phyloP scores from a whole-genome alignment of 2,888 invertebrate genomes.

The Drosophila falleni region DNA sequence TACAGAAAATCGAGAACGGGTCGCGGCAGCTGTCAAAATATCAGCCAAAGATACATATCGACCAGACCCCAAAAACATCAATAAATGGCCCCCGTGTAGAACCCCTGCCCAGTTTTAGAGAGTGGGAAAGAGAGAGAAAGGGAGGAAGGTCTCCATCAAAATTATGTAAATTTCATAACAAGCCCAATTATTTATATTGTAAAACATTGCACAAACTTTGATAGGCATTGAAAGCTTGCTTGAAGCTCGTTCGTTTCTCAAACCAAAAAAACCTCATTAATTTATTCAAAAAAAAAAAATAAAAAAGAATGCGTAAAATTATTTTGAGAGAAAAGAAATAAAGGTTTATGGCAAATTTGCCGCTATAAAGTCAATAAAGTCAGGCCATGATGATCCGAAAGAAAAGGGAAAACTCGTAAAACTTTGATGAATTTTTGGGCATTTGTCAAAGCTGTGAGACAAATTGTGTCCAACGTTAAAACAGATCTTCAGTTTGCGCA shows the following conservation, averaged over 20 bases:
- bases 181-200: constrained; percentile 58
- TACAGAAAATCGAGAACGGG: constrained; percentile 43
- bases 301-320: constrained; percentile 50
- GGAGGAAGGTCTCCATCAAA: constrained; percentile 19
- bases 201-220: constrained; percentile 60
- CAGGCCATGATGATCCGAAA: constrained; percentile 19
- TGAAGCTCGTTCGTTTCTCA: constrained; percentile 6
- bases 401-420: constrained; percentile 48
- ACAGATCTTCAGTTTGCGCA: not conserved
- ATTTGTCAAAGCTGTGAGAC: constrained; percentile 54
- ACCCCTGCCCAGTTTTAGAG: constrained; percentile 8
- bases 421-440: constrained; percentile 47
- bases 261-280: constrained; percentile 30
- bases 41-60: constrained; percentile 31
- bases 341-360: constrained; percentile 57
- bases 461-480: constrained; percentile 39
- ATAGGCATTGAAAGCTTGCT: constrained; percentile 27
- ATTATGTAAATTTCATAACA: constrained; percentile 67
- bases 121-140: not conserved
- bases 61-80: constrained; percentile 7
- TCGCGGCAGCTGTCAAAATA: constrained; percentile 48
- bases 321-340: constrained; percentile 18
- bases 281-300: constrained; percentile 33
- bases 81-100: constrained; percentile 29
- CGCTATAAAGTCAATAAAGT: constrained; percentile 35